Evolutionary conservation across 2,113 vertebrate genomes (phyloP).

Genomic region (Amazona vittata): DNA sequence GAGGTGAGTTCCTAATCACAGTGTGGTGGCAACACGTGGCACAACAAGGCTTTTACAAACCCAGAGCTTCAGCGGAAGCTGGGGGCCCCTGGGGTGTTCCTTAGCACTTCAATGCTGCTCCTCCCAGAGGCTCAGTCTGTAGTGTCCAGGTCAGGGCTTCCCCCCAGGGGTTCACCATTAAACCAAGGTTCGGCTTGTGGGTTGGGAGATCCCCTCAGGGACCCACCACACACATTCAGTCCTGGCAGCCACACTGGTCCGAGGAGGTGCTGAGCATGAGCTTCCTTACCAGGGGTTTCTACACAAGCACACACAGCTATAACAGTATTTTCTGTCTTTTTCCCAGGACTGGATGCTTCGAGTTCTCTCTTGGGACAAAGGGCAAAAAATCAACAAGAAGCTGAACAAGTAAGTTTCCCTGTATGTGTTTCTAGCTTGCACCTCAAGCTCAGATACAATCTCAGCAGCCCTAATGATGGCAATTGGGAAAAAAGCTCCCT

Average conservation of each 20-base stretch:
- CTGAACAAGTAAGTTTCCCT: slow-evolving; percentile 79
- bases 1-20: slow-evolving; percentile 65
- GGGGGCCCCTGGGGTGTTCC: neutral
- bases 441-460: slow-evolving; percentile 30
- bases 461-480: slow-evolving; percentile 47
- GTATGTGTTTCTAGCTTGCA: slow-evolving; percentile 18
- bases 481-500: slow-evolving; percentile 52
- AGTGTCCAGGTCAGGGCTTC: neutral
- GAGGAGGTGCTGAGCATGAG: accelerated
- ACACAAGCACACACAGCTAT: neutral
- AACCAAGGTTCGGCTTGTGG: neutral
- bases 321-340: neutral
- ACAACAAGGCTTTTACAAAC: neutral
- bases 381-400: slow-evolving; percentile 74
- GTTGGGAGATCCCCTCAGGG: neutral
- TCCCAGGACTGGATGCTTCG: slow-evolving; percentile 79
- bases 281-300: neutral
- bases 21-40: neutral
- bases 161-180: neutral
- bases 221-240: neutral
- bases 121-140: neutral
- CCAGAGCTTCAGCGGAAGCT: neutral
- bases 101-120: neutral
- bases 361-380: slow-evolving; percentile 80
- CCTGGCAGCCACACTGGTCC: neutral